These are phyloP conservation scores for Zaprionus davidi DNA, from an alignment of 1,140 invertebrate species.

Conservation along the genomic window DNA sequence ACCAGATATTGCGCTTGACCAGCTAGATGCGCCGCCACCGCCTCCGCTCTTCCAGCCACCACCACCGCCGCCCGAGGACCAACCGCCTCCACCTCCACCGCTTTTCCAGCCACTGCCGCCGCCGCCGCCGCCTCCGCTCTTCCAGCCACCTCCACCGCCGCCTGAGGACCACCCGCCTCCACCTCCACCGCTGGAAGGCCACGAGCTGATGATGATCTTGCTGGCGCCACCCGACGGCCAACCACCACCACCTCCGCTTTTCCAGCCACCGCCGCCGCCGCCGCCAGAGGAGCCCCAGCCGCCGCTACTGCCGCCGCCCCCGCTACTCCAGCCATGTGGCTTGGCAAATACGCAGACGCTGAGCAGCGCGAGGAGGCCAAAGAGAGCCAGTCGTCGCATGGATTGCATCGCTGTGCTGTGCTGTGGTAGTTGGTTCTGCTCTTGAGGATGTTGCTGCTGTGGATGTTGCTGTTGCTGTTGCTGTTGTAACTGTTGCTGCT, in stretches of 20 bases:
- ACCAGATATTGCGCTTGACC: slow-evolving; percentile 27
- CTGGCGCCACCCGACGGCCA: slow-evolving; percentile 42
- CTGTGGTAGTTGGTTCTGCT: slow-evolving; percentile 33
- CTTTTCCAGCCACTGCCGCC: slow-evolving; percentile 50
- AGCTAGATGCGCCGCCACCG: slow-evolving; percentile 15
- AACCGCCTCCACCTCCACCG: slow-evolving; percentile 31
- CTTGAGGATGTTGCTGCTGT: background rate
- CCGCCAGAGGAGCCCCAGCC: slow-evolving; percentile 45
- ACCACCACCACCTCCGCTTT: slow-evolving; percentile 31
- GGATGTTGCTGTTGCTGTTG: slow-evolving; percentile 18
- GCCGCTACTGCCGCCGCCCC: slow-evolving; percentile 27
- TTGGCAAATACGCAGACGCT: slow-evolving; percentile 50
- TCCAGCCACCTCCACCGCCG: slow-evolving; percentile 46
- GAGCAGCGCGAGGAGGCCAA: slow-evolving; percentile 48
- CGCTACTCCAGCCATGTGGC: slow-evolving; percentile 62
- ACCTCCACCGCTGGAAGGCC: slow-evolving; percentile 25
- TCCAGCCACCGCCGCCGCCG: slow-evolving; percentile 39
- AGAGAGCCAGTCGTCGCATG: slow-evolving; percentile 47
- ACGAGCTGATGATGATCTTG: slow-evolving; percentile 19
- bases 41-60: slow-evolving; percentile 42
- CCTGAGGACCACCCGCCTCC: slow-evolving; percentile 45
- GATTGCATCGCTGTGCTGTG: slow-evolving; percentile 62
- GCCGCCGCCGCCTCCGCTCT: slow-evolving; percentile 34
- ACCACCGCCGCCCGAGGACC: slow-evolving; percentile 32
- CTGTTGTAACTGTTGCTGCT: slow-evolving; percentile 22